Conservation (phyloP, 1,140 invertebrate genomes). For the Penaeus chinensis region DNA sequence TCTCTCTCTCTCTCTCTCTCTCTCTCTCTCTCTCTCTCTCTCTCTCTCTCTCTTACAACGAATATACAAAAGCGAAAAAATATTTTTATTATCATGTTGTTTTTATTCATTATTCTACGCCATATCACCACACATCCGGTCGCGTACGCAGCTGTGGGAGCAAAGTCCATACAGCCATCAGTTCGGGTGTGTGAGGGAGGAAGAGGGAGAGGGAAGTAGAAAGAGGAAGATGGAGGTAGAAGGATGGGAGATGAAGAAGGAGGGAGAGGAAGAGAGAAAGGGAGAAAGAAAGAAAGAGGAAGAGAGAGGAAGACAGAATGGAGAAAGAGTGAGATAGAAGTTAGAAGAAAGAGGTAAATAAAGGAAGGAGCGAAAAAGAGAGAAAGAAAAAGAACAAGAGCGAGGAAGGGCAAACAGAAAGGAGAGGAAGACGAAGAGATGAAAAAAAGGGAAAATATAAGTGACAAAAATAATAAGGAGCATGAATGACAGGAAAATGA, state of each 20-base stretch:
- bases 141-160: no score
- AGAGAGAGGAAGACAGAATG: not conserved
- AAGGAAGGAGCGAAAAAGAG: no score
- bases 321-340: not conserved
- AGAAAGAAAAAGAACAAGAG: not conserved
- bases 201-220: not conserved
- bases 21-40: no score
- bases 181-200: not conserved
- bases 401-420: not conserved
- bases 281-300: not conserved
- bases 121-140: no score
- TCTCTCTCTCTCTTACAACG: no score
- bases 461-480: no score
- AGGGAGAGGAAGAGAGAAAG: constrained; percentile 10
- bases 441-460: not conserved
- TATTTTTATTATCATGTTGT: no score
- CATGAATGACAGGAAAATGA: not conserved
- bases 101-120: no score
- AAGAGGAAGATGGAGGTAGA: not conserved
- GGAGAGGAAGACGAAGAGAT: not conserved
- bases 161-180: no score
- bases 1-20: no score
- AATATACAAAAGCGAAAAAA: no score
- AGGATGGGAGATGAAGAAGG: not conserved
- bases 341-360: no score